Conservation (phyloP, 30 jellyfish, hydroid and myxozoan species). For the Pseudorhiza aurosa region DNA sequence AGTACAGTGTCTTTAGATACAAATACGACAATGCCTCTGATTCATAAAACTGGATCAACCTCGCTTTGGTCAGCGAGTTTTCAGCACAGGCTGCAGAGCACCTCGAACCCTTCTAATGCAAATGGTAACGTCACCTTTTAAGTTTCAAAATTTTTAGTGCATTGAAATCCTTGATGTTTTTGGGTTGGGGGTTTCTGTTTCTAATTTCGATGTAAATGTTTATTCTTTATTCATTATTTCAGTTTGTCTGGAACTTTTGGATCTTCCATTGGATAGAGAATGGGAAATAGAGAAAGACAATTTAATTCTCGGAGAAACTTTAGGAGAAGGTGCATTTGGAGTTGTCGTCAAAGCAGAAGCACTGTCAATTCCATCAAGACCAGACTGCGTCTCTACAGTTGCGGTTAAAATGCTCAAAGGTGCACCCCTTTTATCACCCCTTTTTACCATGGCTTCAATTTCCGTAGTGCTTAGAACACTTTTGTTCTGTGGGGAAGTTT, state of each 20-base stretch:
- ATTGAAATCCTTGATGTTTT: too few species aligned
- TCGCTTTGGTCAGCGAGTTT: conserved; percentile 39
- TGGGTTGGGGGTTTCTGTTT: too few species aligned
- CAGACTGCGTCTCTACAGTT: conserved; percentile 72
- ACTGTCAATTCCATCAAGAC: conserved; percentile 54
- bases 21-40: conserved; percentile 42
- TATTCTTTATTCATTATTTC: not conserved
- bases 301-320: conserved; percentile 77
- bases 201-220: too few species aligned
- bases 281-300: conserved; percentile 89
- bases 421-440: too few species aligned
- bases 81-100: conserved; percentile 13
- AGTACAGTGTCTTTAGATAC: conserved; percentile 18
- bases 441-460: too few species aligned
- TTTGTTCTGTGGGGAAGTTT: too few species aligned
- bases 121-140: conserved; percentile 7
- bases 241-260: conserved; percentile 62
- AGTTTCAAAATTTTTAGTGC: too few species aligned
- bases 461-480: too few species aligned
- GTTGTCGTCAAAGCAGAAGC: conserved; percentile 95
- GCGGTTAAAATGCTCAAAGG: conserved; percentile 97
- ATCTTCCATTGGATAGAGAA: conserved; percentile 65
- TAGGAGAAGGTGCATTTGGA: conserved; percentile 99
- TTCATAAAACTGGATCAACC: conserved; percentile 24
- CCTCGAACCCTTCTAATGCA: conserved; percentile 30